phyloP scores from a whole-genome alignment of 2,797 vertebrate genomes.

The Jordanella pulchra region DNA sequence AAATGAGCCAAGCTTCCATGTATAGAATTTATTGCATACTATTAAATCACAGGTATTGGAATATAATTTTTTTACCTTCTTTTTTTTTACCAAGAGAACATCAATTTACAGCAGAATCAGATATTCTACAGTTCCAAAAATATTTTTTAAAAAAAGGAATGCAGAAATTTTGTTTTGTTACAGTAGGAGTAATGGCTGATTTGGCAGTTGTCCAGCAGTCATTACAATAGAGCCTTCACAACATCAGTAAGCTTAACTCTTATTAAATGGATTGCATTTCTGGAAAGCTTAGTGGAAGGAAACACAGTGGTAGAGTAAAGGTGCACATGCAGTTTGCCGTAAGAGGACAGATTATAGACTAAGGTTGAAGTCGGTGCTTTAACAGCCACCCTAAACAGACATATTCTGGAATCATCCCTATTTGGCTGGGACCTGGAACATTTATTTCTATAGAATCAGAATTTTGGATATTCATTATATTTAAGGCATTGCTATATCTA shows the following conservation, averaged over 20 bases:
- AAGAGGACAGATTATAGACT: neutral
- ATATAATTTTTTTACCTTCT: slow-evolving; percentile 35
- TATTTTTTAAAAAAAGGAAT: neutral
- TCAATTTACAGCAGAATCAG: slow-evolving; percentile 35
- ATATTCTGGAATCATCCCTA: neutral
- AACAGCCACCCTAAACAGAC: neutral
- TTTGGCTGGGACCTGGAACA: no score
- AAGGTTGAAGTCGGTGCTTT: neutral
- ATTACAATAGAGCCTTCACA: neutral
- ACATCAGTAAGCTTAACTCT: neutral
- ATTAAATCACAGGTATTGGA: slow-evolving; percentile 38
- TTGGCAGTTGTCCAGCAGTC: neutral
- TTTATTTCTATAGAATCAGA: neutral
- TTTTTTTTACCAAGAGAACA: slow-evolving; percentile 20
- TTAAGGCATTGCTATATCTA: neutral
- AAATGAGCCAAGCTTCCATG: slow-evolving; percentile 49
- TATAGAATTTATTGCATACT: slow-evolving; percentile 44
- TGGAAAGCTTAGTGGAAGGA: neutral
- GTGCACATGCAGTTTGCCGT: neutral
- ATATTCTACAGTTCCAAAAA: neutral
- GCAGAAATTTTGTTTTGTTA: neutral
- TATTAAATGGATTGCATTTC: neutral
- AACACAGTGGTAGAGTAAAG: neutral
- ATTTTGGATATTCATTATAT: neutral
- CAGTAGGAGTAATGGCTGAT: neutral